Conservation (phyloP, 1,140 invertebrate species). For the Trichomalopsis sarcophagae region DNA sequence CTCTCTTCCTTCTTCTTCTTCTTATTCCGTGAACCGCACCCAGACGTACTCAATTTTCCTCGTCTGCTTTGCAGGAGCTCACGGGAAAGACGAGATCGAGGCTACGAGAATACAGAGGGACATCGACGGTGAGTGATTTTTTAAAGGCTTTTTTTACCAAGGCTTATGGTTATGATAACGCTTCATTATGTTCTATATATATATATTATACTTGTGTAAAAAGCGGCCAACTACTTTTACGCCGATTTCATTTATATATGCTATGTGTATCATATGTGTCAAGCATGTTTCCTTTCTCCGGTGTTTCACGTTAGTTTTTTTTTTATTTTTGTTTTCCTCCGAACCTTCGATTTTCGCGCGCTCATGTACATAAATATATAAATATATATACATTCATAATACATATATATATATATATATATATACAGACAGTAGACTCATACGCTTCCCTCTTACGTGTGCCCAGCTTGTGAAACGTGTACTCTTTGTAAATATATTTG, state of each 20-base stretch:
- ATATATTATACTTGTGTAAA: constrained; percentile 4
- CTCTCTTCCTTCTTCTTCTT: neutral
- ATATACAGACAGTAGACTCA: constrained; percentile 52
- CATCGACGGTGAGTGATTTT: constrained; percentile 55
- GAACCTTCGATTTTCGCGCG: constrained; percentile 60
- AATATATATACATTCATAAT: neutral
- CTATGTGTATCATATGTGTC: constrained; percentile 35
- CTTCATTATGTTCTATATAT: neutral
- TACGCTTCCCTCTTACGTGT: constrained; percentile 50
- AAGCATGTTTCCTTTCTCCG: constrained; percentile 39
- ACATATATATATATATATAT: constrained; percentile 64
- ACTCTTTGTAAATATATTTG: neutral
- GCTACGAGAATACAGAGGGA: constrained; percentile 61
- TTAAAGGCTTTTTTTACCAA: neutral
- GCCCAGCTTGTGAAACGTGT: neutral
- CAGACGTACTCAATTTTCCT: neutral
- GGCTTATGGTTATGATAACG: no score
- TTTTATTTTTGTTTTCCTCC: neutral
- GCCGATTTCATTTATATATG: neutral
- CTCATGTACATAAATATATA: constrained; percentile 66
- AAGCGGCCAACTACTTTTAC: neutral
- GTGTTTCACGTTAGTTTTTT: neutral
- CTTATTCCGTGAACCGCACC: no score
- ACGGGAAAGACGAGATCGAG: constrained; percentile 45
- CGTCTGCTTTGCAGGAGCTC: neutral